Base-by-base conservation (phyloP, 2,113 vertebrate species). In the Gorsachius goisagi region DNA sequence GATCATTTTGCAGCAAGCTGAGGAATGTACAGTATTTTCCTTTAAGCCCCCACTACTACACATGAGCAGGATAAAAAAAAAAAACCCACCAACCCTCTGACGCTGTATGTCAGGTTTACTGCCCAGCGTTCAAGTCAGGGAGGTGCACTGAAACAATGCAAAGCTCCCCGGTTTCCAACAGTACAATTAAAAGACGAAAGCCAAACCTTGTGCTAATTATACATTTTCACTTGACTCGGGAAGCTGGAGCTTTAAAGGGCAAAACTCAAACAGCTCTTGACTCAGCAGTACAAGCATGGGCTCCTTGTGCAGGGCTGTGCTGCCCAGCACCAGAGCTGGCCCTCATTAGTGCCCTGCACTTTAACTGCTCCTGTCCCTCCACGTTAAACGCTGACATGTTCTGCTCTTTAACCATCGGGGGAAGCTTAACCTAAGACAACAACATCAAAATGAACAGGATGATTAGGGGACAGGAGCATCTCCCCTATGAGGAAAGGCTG, bases 51-150 rank as follows among this genome's bases (percentile, higher is more conserved):
- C 37, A 26, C 14, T 59, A 12, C 52, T 39, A 8, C 5, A 11
- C 1, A 0, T 2, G 8, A 44, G 9, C 2, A 4, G 28, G 5
- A 2, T 3, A 1, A 10, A 41, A 15, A 39, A 15, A 39, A 1
- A 50, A 50, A 5, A 22, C 2, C 2, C 37, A 27, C 3, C 16
- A 45, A 28, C 13, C 12, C 47, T 50, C 17, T 37, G 30, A 78
- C 26, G 53, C 6, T 1, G 0, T 27, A 39, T 58, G 79, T 72
- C 20, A 76, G 41, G 8, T 53, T 90, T 78, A 33, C 24, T 52
- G 76, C 37, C 44, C n/a, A 26, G 33, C 1, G 0, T 35, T 37
- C 30, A 15, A 9, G 47, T 37, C 16, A 26, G 45, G 37, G 55
- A 92, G 32, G 41, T 68, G 23, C 26, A 33, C 21, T 15, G 66